phyloP scores from a whole-genome alignment of 37 sponge, comb jelly and placozoan species.

The Amphimedon queenslandica region DNA sequence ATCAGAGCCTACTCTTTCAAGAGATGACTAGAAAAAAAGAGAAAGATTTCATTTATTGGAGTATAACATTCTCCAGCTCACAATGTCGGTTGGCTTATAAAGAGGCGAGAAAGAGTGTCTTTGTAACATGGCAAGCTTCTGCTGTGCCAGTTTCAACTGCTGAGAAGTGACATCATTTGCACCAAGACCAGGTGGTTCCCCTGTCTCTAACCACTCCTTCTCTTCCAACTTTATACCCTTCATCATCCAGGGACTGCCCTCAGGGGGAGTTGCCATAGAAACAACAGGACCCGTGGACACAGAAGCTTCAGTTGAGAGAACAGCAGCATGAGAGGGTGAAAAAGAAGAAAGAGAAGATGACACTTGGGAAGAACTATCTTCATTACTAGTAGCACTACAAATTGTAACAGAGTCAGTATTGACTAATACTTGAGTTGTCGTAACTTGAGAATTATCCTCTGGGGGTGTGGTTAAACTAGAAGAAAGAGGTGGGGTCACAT shows the following conservation, averaged over 20 bases:
- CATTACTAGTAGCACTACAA: too few species aligned
- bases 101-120: not conserved
- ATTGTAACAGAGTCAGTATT: too few species aligned
- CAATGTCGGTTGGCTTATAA: not conserved
- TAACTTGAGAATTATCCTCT: too few species aligned
- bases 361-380: too few species aligned
- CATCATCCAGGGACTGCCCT: not conserved
- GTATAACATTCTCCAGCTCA: not conserved
- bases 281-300: not conserved
- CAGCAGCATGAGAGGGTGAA: not conserved
- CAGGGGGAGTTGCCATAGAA: not conserved
- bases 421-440: too few species aligned
- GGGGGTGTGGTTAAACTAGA: too few species aligned
- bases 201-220: not conserved
- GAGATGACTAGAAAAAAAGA: not conserved
- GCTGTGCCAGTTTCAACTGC: not conserved
- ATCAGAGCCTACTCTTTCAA: conserved; percentile 65
- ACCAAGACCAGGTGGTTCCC: too few species aligned
- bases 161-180: not conserved
- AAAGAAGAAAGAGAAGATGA: too few species aligned
- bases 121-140: not conserved
- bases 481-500: too few species aligned
- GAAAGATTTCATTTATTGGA: not conserved
- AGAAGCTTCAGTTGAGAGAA: not conserved
- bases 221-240: not conserved